Conservation (phyloP, 2,888 invertebrate genomes). For the Mythimna albipuncta region DNA sequence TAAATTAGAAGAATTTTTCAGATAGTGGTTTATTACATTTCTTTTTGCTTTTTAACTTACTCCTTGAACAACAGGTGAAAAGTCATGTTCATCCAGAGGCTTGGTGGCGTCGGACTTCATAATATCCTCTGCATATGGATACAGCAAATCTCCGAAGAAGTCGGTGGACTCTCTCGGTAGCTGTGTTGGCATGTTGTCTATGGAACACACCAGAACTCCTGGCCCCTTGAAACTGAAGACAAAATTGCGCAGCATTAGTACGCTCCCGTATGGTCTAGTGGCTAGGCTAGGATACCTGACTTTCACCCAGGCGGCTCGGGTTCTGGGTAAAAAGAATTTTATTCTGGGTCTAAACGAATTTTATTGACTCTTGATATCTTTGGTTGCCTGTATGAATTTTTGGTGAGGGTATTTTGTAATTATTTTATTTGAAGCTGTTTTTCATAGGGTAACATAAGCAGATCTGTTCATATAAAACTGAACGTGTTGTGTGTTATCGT, state of each 20-base stretch:
- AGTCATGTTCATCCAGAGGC: conserved; percentile 94
- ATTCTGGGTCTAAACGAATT: too few relatives aligned
- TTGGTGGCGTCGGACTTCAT: conserved; percentile 95
- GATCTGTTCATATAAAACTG: not conserved
- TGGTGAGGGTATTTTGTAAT: not conserved
- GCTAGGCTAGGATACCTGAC: conserved; percentile 93
- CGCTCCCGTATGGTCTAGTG: conserved; percentile 91
- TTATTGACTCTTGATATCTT: not conserved
- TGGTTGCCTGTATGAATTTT: not conserved
- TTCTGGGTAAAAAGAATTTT: too few relatives aligned
- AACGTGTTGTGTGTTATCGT: not conserved
- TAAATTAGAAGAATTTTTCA: too few relatives aligned
- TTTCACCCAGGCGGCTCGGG: conserved; percentile 93
- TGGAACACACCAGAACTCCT: conserved; percentile 99
- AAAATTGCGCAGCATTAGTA: fast-evolving
- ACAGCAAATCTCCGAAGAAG: conserved; percentile 98
- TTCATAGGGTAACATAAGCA: not conserved
- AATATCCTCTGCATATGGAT: conserved; percentile 97
- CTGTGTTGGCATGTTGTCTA: conserved; percentile 99
- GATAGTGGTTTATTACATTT: too few relatives aligned
- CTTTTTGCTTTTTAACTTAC: conserved; percentile 81
- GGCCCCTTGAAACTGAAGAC: conserved; percentile 96
- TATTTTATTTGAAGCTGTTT: too few relatives aligned
- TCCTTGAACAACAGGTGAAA: conserved; percentile 93
- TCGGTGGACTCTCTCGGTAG: conserved; percentile 99